These are phyloP conservation scores for Lagorchestes hirsutus DNA, from an alignment of 2,797 vertebrate genomes.

Conservation along the genomic window DNA sequence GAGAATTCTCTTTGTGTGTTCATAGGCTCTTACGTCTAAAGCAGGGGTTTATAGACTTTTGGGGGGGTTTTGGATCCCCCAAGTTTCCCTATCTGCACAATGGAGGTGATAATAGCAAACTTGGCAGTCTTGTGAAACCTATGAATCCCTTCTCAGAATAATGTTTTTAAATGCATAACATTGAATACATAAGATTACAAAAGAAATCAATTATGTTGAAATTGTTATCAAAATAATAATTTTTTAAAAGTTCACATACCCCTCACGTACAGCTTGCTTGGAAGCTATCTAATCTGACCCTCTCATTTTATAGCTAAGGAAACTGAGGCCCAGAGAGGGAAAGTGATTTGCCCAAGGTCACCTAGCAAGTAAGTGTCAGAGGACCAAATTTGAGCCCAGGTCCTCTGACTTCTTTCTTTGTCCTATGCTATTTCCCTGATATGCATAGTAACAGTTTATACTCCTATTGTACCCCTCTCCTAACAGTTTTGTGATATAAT, in stretches of 20 bases:
- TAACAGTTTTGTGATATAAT: background rate
- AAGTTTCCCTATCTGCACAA: too few relatives aligned
- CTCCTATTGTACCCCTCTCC: background rate
- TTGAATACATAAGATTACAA: background rate
- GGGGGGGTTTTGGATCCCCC: background rate
- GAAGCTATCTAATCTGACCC: background rate
- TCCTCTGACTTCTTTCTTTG: background rate
- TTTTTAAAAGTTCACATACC: background rate
- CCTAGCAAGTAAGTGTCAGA: background rate
- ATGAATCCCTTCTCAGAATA: background rate
- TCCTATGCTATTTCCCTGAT: background rate
- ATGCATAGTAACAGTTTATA: background rate
- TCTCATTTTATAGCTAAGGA: background rate
- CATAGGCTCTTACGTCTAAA: background rate
- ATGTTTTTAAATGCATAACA: background rate
- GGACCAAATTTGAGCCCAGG: background rate
- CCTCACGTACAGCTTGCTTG: background rate
- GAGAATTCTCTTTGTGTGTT: background rate
- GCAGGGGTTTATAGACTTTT: background rate
- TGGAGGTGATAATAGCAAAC: too few relatives aligned
- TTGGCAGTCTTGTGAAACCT: background rate
- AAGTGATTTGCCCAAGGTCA: background rate
- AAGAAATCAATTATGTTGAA: background rate
- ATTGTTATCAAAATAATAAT: background rate
- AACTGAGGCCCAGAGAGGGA: background rate